phyloP scores from a whole-genome alignment of 2,888 invertebrate species.

The Tupiocoris notatus region DNA sequence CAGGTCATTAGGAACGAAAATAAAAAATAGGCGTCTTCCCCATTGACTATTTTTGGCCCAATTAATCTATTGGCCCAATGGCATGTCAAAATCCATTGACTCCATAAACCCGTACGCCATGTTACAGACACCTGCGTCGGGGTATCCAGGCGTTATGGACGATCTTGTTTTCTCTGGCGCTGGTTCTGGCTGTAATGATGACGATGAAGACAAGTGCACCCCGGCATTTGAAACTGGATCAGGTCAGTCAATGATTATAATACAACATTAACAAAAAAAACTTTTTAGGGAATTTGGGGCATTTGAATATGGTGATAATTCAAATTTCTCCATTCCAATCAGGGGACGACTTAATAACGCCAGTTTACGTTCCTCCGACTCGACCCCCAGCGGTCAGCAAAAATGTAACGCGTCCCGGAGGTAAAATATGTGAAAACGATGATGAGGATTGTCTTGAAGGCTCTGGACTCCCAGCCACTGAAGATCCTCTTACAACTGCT shows the following conservation, averaged over 20 bases:
- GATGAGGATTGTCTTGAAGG: constrained; percentile 75
- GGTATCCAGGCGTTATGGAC: constrained; percentile 74
- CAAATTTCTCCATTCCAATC: too few relatives aligned
- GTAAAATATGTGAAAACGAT: constrained; percentile 76
- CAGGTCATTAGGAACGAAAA: too few relatives aligned
- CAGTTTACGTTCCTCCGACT: constrained; percentile 83
- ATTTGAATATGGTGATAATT: too few relatives aligned
- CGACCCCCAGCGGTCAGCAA: constrained; percentile 60
- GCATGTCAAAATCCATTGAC: too few relatives aligned
- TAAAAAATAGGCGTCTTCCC: too few relatives aligned
- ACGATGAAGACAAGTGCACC: constrained; percentile 85
- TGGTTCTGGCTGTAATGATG: constrained; percentile 85
- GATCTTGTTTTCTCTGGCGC: constrained; percentile 90
- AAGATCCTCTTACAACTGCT: constrained; percentile 43
- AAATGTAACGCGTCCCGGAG: constrained; percentile 54
- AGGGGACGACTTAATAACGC: constrained; percentile 89
- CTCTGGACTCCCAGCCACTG: constrained; percentile 56
- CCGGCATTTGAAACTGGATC: constrained; percentile 79
- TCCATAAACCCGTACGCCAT: too few relatives aligned
- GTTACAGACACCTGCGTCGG: constrained; percentile 76
- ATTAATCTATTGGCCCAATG: too few relatives aligned
- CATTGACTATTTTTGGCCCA: too few relatives aligned
- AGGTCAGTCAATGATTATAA: constrained; percentile 56
- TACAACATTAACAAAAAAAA: too few relatives aligned
- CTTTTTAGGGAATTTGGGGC: too few relatives aligned